Base-by-base conservation (phyloP, 1,140 invertebrate genomes). In the Tetraneura akinire region DNA sequence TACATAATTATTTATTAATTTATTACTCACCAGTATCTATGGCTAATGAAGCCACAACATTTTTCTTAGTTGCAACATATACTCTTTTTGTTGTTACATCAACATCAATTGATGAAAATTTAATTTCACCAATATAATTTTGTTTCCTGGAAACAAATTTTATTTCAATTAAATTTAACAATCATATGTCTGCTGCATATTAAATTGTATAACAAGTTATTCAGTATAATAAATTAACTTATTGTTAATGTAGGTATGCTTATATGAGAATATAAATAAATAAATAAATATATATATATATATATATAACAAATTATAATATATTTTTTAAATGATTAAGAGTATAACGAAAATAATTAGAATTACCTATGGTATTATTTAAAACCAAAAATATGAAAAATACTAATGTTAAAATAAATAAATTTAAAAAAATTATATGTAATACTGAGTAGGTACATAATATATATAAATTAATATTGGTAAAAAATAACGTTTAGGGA, bases 1-100 rank as follows among this genome's bases (percentile, higher is more conserved):
- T 57, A 80, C 18, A n/a, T 32, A 37, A 3, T 49, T 11, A 29
- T 16, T 26, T n/a, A n/a, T 21, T 47, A 60, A 66, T 70, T n/a
- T 64, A 14, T 45, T 64, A 84, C 47, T 85, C 86, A 90, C 93
- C 94, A 84, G 92, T 93, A 85, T 94, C 93, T 60, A 92, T 88
- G 87, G 93, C 92, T 66, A 97, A 84, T 78, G 92, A 92, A 81
- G 94, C 94, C 71, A 97, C 85, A 81, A 95, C 93, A 89, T 96
- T 95, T 86, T 94, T 91, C 83, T 95, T 91, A 0, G 94, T 95
- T n/a, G 91, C 92, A 14, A 96, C 89, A 83, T 95, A 90, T n/a
- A 95, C 87, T 84, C 91, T 91, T 86, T 91, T 93, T n/a, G 90
- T 90, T 74, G 90, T 88, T 51, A 91, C 91, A 80, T 95, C 93